Conservation (phyloP, 2,797 vertebrate genomes). For the Coregonus ussuriensis region DNA sequence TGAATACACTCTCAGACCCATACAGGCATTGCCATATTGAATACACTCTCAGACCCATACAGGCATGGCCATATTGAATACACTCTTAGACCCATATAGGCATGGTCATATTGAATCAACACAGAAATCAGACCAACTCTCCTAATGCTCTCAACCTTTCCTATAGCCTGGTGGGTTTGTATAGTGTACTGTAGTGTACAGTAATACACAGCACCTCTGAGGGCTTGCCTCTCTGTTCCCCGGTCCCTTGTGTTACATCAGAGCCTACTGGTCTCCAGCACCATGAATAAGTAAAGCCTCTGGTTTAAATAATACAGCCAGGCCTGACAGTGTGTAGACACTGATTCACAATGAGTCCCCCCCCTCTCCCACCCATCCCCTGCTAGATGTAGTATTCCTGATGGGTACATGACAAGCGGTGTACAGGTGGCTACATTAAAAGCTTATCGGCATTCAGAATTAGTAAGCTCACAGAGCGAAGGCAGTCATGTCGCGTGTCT, state of each 20-base stretch:
- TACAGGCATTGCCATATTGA: too few species aligned
- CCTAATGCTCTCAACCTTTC: background rate
- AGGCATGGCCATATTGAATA: too few species aligned
- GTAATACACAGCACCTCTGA: background rate
- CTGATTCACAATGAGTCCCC: background rate
- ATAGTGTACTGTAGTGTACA: background rate
- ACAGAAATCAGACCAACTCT: background rate
- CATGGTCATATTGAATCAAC: background rate
- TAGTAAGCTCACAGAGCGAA: conserved; percentile 11
- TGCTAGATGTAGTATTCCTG: conserved; percentile 12
- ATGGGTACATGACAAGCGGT: conserved; percentile 11
- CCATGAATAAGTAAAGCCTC: conserved; percentile 22
- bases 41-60: too few species aligned
- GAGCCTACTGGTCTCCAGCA: background rate
- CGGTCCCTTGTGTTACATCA: background rate
- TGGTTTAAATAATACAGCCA: conserved; percentile 31
- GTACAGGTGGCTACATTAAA: conserved; percentile 27
- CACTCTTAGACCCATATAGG: background rate
- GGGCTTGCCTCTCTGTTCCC: background rate
- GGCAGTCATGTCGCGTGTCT: conserved; percentile 5
- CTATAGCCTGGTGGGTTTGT: background rate
- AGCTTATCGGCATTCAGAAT: conserved; percentile 12
- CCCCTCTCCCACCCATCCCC: background rate
- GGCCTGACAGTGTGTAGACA: conserved; percentile 1
- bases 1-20: too few species aligned